A percentile compares a stretch with the other conserved stretches of the same genome.
These are phyloP conservation scores for Oscheius sp. DNA, from an alignment of 2,888 invertebrate genomes.

Conservation along the genomic window DNA sequence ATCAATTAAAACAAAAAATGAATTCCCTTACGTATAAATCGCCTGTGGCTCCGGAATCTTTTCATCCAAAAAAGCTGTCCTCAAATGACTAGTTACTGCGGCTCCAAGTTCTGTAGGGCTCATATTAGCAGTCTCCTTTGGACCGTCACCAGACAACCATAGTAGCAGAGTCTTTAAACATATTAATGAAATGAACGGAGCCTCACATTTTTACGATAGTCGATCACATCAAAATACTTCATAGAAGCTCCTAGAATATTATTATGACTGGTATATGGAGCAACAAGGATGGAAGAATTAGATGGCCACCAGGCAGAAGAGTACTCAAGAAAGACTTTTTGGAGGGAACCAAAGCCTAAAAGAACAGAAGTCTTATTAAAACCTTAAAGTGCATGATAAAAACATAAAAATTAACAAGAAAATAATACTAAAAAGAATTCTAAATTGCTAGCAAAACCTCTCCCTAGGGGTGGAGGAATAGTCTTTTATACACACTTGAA, in stretches of 20 bases:
- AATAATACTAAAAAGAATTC: too few relatives aligned
- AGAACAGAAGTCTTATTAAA: not conserved
- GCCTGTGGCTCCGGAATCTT: conserved; percentile 12
- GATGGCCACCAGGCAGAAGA: conserved; percentile 54
- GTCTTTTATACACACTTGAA: too few relatives aligned
- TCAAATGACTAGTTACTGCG: conserved; percentile 8
- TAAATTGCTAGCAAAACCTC: too few relatives aligned
- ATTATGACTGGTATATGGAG: conserved; percentile 14
- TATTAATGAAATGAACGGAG: not conserved
- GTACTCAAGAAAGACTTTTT: conserved; percentile 61
- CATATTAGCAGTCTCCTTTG: not conserved
- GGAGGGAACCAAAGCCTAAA: conserved; percentile 53
- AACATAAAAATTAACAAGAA: too few relatives aligned
- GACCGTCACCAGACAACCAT: conserved; percentile 20
- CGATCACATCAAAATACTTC: not conserved
- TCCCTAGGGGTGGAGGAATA: too few relatives aligned
- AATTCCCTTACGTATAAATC: conserved; percentile 5
- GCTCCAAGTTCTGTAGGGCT: not conserved
- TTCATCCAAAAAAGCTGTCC: not conserved
- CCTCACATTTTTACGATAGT: not conserved
- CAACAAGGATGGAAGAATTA: not conserved
- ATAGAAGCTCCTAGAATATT: not conserved
- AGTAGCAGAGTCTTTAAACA: conserved; percentile 8
- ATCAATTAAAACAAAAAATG: not conserved
- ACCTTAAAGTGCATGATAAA: not conserved